Evolutionary conservation across 2,113 vertebrate species (phyloP).

Genomic region (Rhagologus leucostigma): DNA sequence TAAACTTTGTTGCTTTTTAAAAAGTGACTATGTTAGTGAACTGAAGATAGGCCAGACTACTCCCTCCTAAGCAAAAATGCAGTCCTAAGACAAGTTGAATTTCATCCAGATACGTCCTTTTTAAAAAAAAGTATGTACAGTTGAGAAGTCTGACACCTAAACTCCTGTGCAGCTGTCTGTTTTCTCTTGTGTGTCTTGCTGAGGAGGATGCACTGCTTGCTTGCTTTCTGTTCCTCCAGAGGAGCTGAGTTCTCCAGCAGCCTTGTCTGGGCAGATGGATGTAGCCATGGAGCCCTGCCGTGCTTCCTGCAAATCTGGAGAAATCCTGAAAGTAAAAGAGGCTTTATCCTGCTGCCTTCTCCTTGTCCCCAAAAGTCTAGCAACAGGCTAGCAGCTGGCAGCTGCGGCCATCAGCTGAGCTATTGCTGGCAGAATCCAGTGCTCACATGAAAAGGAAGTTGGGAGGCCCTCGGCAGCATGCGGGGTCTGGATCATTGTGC

Average conservation of each 20-base stretch:
- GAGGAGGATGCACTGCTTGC: not conserved
- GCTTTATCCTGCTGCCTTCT: slow-evolving; percentile 42
- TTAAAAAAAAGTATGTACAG: not conserved
- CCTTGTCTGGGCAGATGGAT: not conserved
- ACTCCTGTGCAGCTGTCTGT: not conserved
- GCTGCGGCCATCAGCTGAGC: slow-evolving; percentile 34
- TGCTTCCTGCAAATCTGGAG: slow-evolving; percentile 27
- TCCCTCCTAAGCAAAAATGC: not conserved
- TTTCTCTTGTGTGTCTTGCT: not conserved
- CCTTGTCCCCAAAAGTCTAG: slow-evolving; percentile 42
- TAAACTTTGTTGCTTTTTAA: not conserved
- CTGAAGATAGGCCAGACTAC: not conserved
- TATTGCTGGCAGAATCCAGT: slow-evolving; percentile 23
- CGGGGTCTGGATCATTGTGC: not conserved
- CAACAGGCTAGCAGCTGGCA: slow-evolving; percentile 44
- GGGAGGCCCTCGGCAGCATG: slow-evolving; percentile 17
- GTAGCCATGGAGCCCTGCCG: not conserved
- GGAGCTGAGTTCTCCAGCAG: not conserved
- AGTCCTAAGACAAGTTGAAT: not conserved
- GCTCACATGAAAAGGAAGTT: slow-evolving; percentile 30
- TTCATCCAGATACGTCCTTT: not conserved
- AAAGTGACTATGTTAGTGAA: not conserved
- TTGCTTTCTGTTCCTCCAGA: not conserved
- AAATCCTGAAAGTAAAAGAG: slow-evolving; percentile 4
- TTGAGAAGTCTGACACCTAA: not conserved